These are phyloP conservation scores for Platysternon megacephalum DNA, from an alignment of 2,113 vertebrate species.

Conservation along the genomic window DNA sequence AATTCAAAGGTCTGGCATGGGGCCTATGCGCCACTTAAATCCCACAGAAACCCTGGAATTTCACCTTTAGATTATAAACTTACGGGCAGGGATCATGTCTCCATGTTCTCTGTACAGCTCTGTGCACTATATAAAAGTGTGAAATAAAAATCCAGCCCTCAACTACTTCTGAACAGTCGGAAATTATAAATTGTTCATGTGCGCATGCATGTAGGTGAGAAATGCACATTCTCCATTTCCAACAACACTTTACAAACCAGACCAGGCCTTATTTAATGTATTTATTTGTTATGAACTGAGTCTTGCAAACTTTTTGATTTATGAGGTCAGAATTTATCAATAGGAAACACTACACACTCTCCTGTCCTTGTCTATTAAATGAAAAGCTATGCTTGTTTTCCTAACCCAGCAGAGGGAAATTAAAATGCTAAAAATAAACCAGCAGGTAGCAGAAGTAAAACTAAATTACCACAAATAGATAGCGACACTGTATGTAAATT, in stretches of 20 bases:
- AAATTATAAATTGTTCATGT: not conserved
- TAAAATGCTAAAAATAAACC: slow-evolving; percentile 25
- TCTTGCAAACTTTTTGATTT: not conserved
- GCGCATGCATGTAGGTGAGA: not conserved
- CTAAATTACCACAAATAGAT: not conserved
- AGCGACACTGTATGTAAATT: not conserved
- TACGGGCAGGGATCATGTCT: fast-evolving
- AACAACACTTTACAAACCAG: fast-evolving
- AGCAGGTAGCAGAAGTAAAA: not conserved
- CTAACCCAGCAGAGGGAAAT: not conserved
- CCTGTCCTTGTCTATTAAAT: not conserved
- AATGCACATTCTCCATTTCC: not conserved
- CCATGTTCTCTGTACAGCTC: not conserved
- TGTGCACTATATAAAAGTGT: not conserved
- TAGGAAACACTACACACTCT: not conserved
- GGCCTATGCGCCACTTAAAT: not conserved
- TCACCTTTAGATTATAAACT: not conserved
- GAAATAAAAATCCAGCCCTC: not conserved
- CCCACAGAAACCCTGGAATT: not conserved
- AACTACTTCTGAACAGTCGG: fast-evolving
- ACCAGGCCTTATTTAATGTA: not conserved
- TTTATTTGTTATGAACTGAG: fast-evolving
- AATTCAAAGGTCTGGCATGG: no score
- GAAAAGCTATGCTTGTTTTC: not conserved
- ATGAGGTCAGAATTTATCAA: not conserved